Evolutionary conservation across 2,113 vertebrate genomes (phyloP).

Genomic region (Bambusicola thoracicus): DNA sequence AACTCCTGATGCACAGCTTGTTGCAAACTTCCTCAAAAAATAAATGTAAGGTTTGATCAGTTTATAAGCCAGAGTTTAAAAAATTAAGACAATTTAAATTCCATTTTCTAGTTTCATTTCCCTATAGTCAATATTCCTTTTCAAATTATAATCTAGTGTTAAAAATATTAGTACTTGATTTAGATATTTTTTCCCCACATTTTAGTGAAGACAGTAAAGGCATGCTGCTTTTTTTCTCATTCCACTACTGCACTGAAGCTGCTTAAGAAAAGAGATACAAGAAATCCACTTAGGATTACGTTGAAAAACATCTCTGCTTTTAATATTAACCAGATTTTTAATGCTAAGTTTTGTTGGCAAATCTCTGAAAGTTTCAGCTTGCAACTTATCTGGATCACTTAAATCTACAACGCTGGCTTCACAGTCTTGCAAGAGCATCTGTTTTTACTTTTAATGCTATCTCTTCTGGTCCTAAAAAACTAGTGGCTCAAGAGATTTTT

Average conservation of each 20-base stretch:
- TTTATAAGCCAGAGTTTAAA: neutral
- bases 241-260: neutral
- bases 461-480: conserved; percentile 26
- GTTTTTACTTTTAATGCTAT: conserved; percentile 33
- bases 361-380: conserved; percentile 55
- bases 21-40: neutral
- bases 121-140: neutral
- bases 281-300: conserved; percentile 59
- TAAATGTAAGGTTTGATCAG: neutral
- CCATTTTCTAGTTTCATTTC: neutral
- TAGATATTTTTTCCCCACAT: neutral
- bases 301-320: conserved; percentile 56
- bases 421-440: conserved; percentile 40
- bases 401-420: conserved; percentile 48
- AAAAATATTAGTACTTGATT: neutral
- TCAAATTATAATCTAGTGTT: neutral
- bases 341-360: conserved; percentile 51
- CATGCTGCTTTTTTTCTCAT: conserved; percentile 20
- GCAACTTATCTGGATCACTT: conserved; percentile 41
- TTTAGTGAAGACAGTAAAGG: neutral
- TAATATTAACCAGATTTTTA: conserved; percentile 66
- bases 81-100: neutral
- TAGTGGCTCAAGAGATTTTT: neutral
- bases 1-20: neutral
- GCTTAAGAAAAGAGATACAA: conserved; percentile 50